These are phyloP conservation scores for Rhamnusium bicolor DNA, from an alignment of 2,888 invertebrate species.

Conservation along the genomic window DNA sequence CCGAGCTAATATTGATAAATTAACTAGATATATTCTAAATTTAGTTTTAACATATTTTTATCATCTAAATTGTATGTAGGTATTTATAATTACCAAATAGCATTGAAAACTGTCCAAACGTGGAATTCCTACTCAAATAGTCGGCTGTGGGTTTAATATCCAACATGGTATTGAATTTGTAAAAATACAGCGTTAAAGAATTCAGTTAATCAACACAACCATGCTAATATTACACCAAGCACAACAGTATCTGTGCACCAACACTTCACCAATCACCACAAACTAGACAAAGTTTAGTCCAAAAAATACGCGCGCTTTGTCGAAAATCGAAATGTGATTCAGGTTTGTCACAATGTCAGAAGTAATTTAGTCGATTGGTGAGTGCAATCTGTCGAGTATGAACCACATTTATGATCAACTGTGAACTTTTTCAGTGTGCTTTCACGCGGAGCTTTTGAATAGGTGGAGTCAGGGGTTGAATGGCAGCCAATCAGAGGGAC, in stretches of 20 bases:
- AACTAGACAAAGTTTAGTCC: not conserved
- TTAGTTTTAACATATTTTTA: not conserved
- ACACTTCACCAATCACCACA: slow-evolving; percentile 12
- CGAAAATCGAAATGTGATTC: slow-evolving; percentile 8
- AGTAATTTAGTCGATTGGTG: slow-evolving; percentile 46
- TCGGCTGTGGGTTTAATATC: slow-evolving; percentile 94
- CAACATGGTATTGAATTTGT: slow-evolving; percentile 76
- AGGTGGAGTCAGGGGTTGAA: slow-evolving; percentile 64
- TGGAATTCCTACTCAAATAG: slow-evolving; percentile 92
- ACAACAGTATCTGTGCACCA: slow-evolving; percentile 21
- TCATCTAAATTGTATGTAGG: not conserved
- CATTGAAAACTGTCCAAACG: slow-evolving; percentile 96
- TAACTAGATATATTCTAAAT: not conserved
- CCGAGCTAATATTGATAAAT: not conserved
- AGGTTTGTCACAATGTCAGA: slow-evolving; percentile 48
- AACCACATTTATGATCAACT: slow-evolving; percentile 69
- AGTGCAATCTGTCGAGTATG: slow-evolving; percentile 62
- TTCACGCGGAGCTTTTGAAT: slow-evolving; percentile 59
- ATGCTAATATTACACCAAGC: slow-evolving; percentile 10
- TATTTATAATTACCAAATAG: slow-evolving; percentile 82
- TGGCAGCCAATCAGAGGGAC: slow-evolving; percentile 64
- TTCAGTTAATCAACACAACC: slow-evolving; percentile 23
- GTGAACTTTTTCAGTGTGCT: slow-evolving; percentile 64
- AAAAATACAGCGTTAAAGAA: slow-evolving; percentile 10
- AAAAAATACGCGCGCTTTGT: not conserved